Conservation (phyloP, 2,888 invertebrate species). For the Ernsta delagoae region DNA sequence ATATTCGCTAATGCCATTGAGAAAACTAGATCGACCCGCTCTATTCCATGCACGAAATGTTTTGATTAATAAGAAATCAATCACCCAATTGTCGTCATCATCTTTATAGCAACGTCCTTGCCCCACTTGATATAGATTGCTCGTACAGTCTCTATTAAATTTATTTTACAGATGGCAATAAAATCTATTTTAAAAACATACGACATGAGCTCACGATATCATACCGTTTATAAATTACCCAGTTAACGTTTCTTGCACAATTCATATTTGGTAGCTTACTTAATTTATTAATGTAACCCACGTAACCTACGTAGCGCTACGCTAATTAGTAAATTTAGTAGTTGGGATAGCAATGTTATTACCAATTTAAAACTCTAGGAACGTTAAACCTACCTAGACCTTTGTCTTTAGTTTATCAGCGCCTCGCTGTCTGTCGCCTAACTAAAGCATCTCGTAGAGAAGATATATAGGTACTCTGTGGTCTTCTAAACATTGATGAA, state of each 20-base stretch:
- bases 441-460: no score
- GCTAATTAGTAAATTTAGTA: no score
- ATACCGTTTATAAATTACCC: constrained; percentile 1
- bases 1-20: not conserved
- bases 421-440: no score
- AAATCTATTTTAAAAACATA: constrained; percentile 12
- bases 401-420: no score
- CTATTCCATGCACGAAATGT: constrained; percentile 17
- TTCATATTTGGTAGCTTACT: not conserved
- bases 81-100: constrained; percentile 29
- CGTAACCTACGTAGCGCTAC: not conserved
- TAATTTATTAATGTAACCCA: not conserved
- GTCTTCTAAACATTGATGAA: no score
- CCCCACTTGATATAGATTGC: constrained; percentile 10
- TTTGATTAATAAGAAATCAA: constrained; percentile 30
- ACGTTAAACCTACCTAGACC: no score
- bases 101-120: constrained; percentile 27
- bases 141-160: not conserved
- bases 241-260: not conserved
- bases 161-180: constrained; percentile 7
- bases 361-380: no score
- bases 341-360: no score
- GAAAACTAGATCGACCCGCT: constrained; percentile 7
- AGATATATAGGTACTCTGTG: no score
- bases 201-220: constrained; percentile 1